Conservation (phyloP, 2,797 vertebrate species). For the Leptatherina wallacei region DNA sequence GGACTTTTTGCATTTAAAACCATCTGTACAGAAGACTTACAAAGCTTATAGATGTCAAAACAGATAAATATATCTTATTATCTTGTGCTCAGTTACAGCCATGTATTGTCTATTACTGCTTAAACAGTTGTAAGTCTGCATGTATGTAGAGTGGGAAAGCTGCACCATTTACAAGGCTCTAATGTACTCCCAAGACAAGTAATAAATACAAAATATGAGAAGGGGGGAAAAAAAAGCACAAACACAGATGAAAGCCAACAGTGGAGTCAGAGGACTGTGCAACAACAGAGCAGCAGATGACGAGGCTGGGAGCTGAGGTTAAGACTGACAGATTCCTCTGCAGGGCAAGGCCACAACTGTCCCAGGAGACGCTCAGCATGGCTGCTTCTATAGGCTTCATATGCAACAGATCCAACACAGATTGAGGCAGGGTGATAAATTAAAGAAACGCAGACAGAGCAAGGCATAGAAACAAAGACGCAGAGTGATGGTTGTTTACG, state of each 20-base stretch:
- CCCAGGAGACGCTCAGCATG: conserved; percentile 28
- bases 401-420: conserved; percentile 44
- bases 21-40: background rate
- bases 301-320: conserved; percentile 37
- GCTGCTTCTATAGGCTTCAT: conserved; percentile 35
- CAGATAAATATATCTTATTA: conserved; percentile 19
- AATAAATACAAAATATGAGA: conserved; percentile 21
- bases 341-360: conserved; percentile 46
- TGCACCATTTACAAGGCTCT: conserved; percentile 29
- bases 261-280: conserved; percentile 11
- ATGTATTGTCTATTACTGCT: conserved; percentile 13
- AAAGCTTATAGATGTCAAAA: conserved; percentile 27
- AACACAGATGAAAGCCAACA: conserved; percentile 29
- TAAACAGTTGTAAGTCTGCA: conserved; percentile 15
- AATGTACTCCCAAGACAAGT: conserved; percentile 25
- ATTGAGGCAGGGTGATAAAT: conserved; percentile 37
- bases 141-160: background rate
- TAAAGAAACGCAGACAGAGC: conserved; percentile 42
- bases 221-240: background rate
- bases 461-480: conserved; percentile 61
- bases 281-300: conserved; percentile 38
- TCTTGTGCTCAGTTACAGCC: conserved; percentile 11
- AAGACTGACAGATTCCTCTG: conserved; percentile 51
- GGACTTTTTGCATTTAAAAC: background rate
- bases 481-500: conserved; percentile 68